Evolutionary conservation across 2,888 invertebrate species (phyloP).

Genomic region (Ametastegia equiseti): DNA sequence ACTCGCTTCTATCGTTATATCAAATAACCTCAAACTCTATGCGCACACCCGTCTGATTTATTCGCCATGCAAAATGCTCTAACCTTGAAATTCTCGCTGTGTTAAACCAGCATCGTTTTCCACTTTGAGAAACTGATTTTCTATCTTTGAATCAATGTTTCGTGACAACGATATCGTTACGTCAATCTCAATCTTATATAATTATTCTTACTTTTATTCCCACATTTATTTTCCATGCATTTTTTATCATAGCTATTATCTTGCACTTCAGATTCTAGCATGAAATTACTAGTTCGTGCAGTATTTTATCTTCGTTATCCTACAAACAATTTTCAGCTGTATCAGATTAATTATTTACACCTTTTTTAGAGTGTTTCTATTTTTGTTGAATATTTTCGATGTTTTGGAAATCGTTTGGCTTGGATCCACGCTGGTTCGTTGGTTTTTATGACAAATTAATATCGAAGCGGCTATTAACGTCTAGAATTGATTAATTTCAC

Average conservation of each 20-base stretch:
- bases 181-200: conserved; percentile 22
- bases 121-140: not conserved
- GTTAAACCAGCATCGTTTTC: not conserved
- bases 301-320: no score
- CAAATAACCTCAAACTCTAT: conserved; percentile 62
- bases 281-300: no score
- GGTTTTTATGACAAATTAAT: no score
- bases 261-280: no score
- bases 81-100: conserved; percentile 48
- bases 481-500: no score
- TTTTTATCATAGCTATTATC: not conserved
- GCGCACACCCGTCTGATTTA: conserved; percentile 40
- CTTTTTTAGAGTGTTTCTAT: no score
- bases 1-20: conserved; percentile 58
- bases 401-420: no score
- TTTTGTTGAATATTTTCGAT: no score
- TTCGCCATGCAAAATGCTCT: conserved; percentile 38
- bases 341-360: no score
- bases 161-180: not conserved
- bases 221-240: not conserved
- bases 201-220: not conserved
- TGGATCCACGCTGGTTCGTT: no score
- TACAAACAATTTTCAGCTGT: no score
- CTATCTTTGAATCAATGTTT: not conserved
- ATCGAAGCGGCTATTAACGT: no score